Percentiles rank a stretch among this genome's conserved stretches.
These are phyloP conservation scores for Monodelphis domestica DNA, from an alignment of 2,797 vertebrate genomes.

Conservation along the genomic window DNA sequence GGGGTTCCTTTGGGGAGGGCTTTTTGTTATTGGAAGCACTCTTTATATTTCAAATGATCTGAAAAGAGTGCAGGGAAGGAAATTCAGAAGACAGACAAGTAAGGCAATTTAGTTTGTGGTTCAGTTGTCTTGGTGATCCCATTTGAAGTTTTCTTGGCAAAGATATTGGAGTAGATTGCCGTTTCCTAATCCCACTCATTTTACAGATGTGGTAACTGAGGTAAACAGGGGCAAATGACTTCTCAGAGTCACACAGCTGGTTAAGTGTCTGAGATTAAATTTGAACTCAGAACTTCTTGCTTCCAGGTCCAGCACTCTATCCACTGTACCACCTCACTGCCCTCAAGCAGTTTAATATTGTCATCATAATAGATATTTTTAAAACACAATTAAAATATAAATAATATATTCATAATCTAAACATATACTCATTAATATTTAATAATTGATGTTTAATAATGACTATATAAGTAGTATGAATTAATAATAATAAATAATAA, in stretches of 20 bases:
- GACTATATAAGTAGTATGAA: too few species aligned
- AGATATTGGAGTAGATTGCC: not conserved
- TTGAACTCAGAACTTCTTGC: not conserved
- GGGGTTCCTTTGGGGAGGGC: not conserved
- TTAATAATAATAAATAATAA: too few species aligned
- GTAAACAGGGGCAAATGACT: not conserved
- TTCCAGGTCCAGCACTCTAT: not conserved
- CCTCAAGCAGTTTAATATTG: not conserved
- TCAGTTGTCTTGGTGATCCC: not conserved
- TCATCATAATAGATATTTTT: not conserved
- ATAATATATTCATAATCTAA: too few species aligned
- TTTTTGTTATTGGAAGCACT: not conserved
- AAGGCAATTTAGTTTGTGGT: not conserved
- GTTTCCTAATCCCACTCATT: not conserved
- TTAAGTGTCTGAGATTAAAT: not conserved
- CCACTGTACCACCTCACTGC: not conserved
- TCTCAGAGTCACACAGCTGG: not conserved
- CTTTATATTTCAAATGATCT: not conserved
- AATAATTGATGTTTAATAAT: too few species aligned
- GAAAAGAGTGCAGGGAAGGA: not conserved
- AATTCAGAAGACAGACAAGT: not conserved
- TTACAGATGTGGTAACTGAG: not conserved
- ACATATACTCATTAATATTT: too few species aligned
- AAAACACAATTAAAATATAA: too few species aligned
- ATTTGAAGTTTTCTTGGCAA: not conserved